phyloP scores from a whole-genome alignment of 2,888 invertebrate genomes.

The Mellilla xanthometata region DNA sequence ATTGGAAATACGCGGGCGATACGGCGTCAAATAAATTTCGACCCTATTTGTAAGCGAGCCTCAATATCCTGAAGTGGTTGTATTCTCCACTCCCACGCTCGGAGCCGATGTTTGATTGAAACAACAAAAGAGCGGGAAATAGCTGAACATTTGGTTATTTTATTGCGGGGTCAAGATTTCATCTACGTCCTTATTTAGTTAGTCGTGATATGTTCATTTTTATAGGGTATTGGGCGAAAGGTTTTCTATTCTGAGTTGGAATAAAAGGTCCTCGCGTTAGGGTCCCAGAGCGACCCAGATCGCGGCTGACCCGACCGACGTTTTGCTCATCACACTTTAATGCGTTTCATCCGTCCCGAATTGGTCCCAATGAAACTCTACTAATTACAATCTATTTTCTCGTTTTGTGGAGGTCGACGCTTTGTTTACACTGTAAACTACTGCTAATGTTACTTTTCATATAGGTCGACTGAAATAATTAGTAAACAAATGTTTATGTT shows the following conservation, averaged over 20 bases:
- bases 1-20: slow-evolving; percentile 68
- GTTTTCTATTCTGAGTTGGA: slow-evolving; percentile 35
- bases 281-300: slow-evolving; percentile 43
- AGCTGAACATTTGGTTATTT: slow-evolving; percentile 28
- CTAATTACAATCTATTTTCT: slow-evolving; percentile 58
- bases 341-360: slow-evolving; percentile 47
- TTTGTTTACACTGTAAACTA: slow-evolving; percentile 23
- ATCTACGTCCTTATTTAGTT: slow-evolving; percentile 26
- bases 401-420: slow-evolving; percentile 29
- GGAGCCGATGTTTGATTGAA: slow-evolving; percentile 38
- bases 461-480: no score
- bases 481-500: no score
- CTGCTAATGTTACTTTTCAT: background rate
- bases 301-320: slow-evolving; percentile 46
- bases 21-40: slow-evolving; percentile 66
- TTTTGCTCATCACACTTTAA: slow-evolving; percentile 58
- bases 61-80: slow-evolving; percentile 47
- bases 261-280: slow-evolving; percentile 37
- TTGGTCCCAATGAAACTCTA: slow-evolving; percentile 43
- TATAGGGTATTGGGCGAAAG: slow-evolving; percentile 26
- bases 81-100: slow-evolving; percentile 36
- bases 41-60: slow-evolving; percentile 64
- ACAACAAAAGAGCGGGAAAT: slow-evolving; percentile 36
- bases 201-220: slow-evolving; percentile 27
- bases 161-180: slow-evolving; percentile 32